A percentile compares a stretch with the other conserved stretches of the same genome.
Conservation (phyloP, 2,113 vertebrate species). For the Sprattus sprattus region DNA sequence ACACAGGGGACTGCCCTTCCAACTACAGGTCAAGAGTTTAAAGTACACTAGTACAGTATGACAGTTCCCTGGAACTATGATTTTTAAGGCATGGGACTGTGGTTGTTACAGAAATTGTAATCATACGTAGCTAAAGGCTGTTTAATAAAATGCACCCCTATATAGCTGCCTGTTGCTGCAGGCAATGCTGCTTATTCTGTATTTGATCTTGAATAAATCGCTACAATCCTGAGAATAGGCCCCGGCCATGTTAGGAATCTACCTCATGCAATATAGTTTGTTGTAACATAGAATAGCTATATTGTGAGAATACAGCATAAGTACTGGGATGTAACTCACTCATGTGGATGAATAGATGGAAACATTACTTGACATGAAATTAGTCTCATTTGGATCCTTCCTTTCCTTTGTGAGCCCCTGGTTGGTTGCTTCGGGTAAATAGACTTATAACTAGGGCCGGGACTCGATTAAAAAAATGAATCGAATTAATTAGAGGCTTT, state of each 20-base stretch:
- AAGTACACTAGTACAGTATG: neutral
- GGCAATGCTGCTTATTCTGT: neutral
- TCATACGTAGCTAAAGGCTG: no score
- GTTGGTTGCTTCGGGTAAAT: no score
- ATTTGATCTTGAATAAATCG: neutral
- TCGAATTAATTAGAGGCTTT: no score
- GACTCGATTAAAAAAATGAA: no score
- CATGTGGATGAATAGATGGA: no score
- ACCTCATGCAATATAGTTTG: neutral
- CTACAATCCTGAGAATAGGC: neutral
- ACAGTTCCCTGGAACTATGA: neutral
- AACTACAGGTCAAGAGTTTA: neutral
- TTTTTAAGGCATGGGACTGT: neutral
- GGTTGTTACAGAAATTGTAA: no score
- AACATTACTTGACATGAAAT: no score
- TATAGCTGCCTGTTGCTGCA: neutral
- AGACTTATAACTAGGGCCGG: no score
- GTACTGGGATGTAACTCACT: no score
- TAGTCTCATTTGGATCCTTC: no score
- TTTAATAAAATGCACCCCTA: neutral
- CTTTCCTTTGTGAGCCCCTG: no score
- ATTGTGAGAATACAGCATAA: no score
- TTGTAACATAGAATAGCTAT: neutral
- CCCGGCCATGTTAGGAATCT: neutral
- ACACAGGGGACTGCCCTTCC: neutral